These are phyloP conservation scores for Arizona elegans DNA, from an alignment of 2,113 vertebrate species.

Conservation along the genomic window DNA sequence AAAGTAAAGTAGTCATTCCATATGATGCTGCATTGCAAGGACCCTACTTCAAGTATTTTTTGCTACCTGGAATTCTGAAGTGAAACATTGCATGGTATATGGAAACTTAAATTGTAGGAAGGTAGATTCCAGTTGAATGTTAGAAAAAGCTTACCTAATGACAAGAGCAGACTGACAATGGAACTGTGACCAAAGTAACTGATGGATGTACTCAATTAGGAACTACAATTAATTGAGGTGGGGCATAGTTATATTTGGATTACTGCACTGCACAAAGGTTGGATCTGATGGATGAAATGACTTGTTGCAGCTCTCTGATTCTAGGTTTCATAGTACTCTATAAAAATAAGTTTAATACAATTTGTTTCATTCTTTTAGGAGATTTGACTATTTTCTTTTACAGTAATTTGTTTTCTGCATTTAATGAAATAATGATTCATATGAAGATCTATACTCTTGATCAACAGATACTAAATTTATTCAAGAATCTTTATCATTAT, in stretches of 20 bases:
- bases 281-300: background rate
- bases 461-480: background rate
- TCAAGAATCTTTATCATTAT: background rate
- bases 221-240: background rate
- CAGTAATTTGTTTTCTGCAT: background rate
- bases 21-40: background rate
- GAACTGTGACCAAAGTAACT: background rate
- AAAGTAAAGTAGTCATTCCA: background rate
- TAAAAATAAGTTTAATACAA: background rate
- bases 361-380: background rate
- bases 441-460: background rate
- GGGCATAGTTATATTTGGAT: background rate
- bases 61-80: background rate
- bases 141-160: background rate
- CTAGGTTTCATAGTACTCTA: background rate
- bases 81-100: background rate
- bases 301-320: background rate
- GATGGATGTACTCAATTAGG: background rate
- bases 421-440: background rate
- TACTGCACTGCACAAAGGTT: background rate
- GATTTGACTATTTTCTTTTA: background rate
- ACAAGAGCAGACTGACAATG: background rate
- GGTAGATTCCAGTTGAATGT: background rate
- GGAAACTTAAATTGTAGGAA: background rate
- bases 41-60: background rate